Evolutionary conservation across 2,888 invertebrate genomes (phyloP).

Genomic region (Torymus tubicola): DNA sequence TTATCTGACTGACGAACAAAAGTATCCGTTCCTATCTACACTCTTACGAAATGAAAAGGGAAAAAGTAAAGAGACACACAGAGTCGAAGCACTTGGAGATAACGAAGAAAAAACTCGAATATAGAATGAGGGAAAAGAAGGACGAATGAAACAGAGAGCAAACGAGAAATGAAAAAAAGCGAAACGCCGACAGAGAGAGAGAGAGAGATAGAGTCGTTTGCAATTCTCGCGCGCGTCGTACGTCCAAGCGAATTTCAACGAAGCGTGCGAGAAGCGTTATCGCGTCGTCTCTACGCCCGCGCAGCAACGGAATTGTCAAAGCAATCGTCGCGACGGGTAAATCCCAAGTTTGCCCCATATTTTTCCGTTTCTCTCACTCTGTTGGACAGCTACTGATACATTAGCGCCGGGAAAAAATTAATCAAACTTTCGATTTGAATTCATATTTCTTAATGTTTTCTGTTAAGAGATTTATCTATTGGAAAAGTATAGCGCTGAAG

Average conservation of each 20-base stretch:
- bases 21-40: constrained; percentile 1
- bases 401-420: neutral
- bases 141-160: no score
- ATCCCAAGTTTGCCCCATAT: constrained; percentile 5
- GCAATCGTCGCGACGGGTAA: constrained; percentile 19
- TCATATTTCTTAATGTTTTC: no score
- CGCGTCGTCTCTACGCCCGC: neutral
- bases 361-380: constrained; percentile 4
- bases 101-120: constrained; percentile 18
- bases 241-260: constrained; percentile 17
- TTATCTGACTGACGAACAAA: neutral
- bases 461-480: no score
- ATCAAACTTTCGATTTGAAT: no score
- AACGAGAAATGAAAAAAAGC: constrained; percentile 1
- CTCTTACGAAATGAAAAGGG: neutral
- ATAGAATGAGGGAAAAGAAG: constrained; percentile 18
- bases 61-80: neutral
- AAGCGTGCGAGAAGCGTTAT: constrained; percentile 1
- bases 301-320: constrained; percentile 24
- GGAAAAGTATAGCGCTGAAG: no score
- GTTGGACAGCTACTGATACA: neutral
- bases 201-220: constrained; percentile 19
- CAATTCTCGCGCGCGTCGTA: constrained; percentile 2
- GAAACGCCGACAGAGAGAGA: neutral
- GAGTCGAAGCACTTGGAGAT: constrained; percentile 3